Base-by-base conservation (phyloP, 1,140 invertebrate species). In the Schlechtendalia chinensis region DNA sequence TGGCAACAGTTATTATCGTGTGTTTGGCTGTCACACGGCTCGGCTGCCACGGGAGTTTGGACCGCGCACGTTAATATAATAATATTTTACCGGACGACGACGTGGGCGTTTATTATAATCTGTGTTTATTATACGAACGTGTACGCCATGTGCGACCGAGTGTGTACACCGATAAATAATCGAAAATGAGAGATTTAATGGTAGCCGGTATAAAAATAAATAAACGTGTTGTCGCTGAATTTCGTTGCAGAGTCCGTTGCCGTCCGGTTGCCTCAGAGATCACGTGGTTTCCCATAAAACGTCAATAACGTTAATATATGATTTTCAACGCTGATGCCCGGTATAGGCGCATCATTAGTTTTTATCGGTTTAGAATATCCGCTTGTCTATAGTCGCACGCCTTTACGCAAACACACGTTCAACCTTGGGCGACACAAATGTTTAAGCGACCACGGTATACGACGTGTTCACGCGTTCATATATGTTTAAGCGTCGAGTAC, bases 101-200 rank as follows among this genome's bases (percentile, higher is more conserved):
- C 50, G 69, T 72, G 69, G 69, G 69, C 22, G 69, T 54, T 72
- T 72, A 19, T 72, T 72, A 29, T 72, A 72, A 72, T 54, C 24
- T 29, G 17, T 27, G 56, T 22, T 50, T 27, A 24, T 47, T 6
- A 19, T 61, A 39, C 32, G 32, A 39, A 39, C 32, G 32, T 8
- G 32, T 8, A 8, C 32, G 32, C 32, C 32, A 12, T 50, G 12
- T 50, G 22, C 10, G 22, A 24, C 12, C 22, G 56, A 5, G 32
- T 14, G 19, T 12, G 32, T 39, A 4, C 16, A 32, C 22, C 19
- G 45, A 47, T 6, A 14, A 69, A 69, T 22, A 27, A 50, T 17
- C 39, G 6, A 69, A 69, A 69, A n/a, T n/a, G n/a, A 69, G 12
- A 6, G 17, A 24, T 45, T 65, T 65, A 19, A 19, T 17, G 29